Percentiles rank a stretch among this genome's conserved stretches.
These are phyloP conservation scores for Phymorhynchus buccinoides DNA, from an alignment of 1,140 invertebrate genomes.

Conservation along the genomic window DNA sequence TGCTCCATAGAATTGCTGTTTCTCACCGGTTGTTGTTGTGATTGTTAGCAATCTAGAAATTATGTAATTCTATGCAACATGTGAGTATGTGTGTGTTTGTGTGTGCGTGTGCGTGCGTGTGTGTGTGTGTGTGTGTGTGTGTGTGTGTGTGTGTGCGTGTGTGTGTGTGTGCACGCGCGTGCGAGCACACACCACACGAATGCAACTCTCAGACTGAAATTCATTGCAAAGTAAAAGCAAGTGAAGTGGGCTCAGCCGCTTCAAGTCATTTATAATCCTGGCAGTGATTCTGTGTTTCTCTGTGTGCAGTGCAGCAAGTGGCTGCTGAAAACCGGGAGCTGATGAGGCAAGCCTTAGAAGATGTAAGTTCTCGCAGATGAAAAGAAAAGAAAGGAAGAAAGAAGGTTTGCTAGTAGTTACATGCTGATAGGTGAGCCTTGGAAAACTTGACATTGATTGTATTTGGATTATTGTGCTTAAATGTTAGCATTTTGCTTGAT, in stretches of 20 bases:
- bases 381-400: background rate
- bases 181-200: too few relatives aligned
- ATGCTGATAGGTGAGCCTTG: too few relatives aligned
- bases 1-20: background rate
- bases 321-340: conserved; percentile 70
- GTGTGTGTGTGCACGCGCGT: background rate
- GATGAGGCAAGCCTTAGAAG: conserved; percentile 70
- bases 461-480: too few relatives aligned
- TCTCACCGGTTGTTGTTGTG: background rate
- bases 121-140: background rate
- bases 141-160: background rate
- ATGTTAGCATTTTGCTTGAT: background rate
- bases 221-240: too few relatives aligned
- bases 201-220: too few relatives aligned
- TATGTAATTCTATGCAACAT: too few relatives aligned
- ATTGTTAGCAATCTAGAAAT: too few relatives aligned
- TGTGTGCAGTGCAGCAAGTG: conserved; percentile 65
- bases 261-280: too few relatives aligned
- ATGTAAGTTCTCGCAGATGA: conserved; percentile 52
- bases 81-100: background rate
- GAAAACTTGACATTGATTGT: too few relatives aligned
- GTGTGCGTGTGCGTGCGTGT: background rate
- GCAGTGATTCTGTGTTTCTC: background rate
- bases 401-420: too few relatives aligned
- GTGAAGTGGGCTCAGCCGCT: too few relatives aligned